phyloP scores from a whole-genome alignment of 2,888 invertebrate species.

The Amphipyra tragopoginis region DNA sequence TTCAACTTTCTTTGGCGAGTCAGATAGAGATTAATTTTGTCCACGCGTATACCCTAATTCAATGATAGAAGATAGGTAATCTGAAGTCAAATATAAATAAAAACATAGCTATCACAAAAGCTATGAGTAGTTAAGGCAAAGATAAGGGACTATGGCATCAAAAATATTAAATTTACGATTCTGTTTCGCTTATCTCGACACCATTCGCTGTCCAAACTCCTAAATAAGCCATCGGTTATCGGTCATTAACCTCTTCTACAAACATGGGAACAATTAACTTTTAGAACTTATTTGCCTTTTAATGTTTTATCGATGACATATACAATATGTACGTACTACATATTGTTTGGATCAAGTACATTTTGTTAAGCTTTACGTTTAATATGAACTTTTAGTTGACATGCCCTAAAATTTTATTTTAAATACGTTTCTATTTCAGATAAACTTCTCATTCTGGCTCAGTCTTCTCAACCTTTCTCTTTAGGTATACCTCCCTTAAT shows the following conservation, averaged over 20 bases:
- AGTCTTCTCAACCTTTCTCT: too few species aligned
- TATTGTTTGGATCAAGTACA: not conserved
- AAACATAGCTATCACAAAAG: too few species aligned
- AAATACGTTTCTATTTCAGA: too few species aligned
- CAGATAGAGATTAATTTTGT: too few species aligned
- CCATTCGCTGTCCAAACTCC: constrained; percentile 30
- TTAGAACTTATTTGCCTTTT: constrained; percentile 6
- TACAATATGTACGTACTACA: constrained; percentile 1
- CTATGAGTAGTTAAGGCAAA: too few species aligned
- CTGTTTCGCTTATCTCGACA: constrained; percentile 36
- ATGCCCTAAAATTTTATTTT: not conserved
- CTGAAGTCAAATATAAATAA: too few species aligned
- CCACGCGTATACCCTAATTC: too few species aligned
- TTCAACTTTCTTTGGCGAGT: too few species aligned
- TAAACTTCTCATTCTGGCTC: too few species aligned
- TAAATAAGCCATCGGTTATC: constrained; percentile 50
- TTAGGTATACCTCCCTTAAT: too few species aligned
- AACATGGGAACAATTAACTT: constrained; percentile 19
- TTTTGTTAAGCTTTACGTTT: not conserved
- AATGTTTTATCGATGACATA: constrained; percentile 1
- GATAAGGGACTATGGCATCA: not conserved
- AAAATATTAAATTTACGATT: constrained; percentile 6
- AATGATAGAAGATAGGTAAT: too few species aligned
- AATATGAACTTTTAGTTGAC: not conserved
- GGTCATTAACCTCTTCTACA: constrained; percentile 26